Evolutionary conservation across 2,113 vertebrate species (phyloP), one percentile per base, ranked within the genome.

Genomic region (Syngnathus typhle): DNA sequence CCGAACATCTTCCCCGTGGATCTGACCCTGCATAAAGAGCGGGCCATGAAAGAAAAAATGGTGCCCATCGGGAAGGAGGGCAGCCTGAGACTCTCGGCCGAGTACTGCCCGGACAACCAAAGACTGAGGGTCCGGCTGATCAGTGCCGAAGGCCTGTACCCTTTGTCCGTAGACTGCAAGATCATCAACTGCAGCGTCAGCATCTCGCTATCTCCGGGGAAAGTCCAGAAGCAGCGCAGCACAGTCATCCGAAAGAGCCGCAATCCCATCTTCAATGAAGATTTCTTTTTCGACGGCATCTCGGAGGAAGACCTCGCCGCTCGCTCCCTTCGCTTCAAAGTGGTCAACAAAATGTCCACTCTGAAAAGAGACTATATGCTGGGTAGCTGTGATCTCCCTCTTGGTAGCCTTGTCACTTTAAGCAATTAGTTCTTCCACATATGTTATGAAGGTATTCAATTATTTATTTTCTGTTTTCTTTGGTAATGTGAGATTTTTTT

Each of bases 181-280:
- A 87, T 64, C 64, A 91, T 94, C 5, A 92, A 94, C 88, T 98
- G 94, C 87, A 91, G 90, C 0, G 69, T 96, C 59, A 93, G 91
- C 76, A 90, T 96, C 39, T 91, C 90, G 6, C 85, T 93, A 32
- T 58, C 90, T 60, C 95, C 93, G 0, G 93, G 93, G 46, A 94
- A 95, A 78, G 59, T 89, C 32, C 92, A 94, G 82, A 94, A 94
- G 78, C 94, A 94, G 70, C 90, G 91, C 58, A 94, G 94, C 84
- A 93, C 92, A 0, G 89, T 94, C 55, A 93, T 96, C 70, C 89
- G 93, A 74, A 93, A 90, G 70, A 95, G 94, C 85, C 93, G 92
- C 23, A 94, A 95, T 76, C 94, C 93, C 0, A 93, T 95, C 72
- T 93, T 96, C 73, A 95, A 94, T 52, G 93, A 95, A 83, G 95